Evolutionary conservation across 37 sponge, comb jelly and placozoan species (phyloP).

Genomic region (Aplysina aerophoba): DNA sequence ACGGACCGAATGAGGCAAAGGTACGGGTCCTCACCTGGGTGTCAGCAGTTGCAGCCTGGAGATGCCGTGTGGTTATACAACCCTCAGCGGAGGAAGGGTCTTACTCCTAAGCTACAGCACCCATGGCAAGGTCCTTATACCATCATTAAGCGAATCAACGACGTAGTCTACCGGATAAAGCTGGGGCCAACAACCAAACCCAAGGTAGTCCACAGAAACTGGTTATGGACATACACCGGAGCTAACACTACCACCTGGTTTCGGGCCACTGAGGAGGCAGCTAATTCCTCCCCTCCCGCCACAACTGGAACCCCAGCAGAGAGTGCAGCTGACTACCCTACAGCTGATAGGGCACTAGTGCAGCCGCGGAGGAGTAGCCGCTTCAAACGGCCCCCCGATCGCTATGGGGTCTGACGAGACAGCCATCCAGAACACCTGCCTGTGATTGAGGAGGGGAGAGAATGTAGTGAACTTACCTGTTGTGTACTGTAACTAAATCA

Average conservation of each 20-base stretch:
- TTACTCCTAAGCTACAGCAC: conserved; percentile 10
- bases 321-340: too few relatives aligned
- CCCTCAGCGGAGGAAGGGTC: neutral
- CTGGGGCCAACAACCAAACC: conserved; percentile 22
- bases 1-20: neutral
- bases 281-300: too few relatives aligned
- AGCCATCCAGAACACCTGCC: too few relatives aligned
- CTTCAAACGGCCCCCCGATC: too few relatives aligned
- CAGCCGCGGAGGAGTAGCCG: too few relatives aligned
- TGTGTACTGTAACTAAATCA: too few relatives aligned
- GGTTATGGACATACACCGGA: neutral
- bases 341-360: too few relatives aligned
- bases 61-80: neutral
- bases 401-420: too few relatives aligned
- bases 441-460: too few relatives aligned
- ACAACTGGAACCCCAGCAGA: too few relatives aligned
- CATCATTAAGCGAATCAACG: conserved; percentile 16
- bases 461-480: too few relatives aligned
- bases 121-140: conserved; percentile 36
- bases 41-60: neutral
- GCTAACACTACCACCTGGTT: neutral
- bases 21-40: neutral
- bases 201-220: conserved; percentile 25
- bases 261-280: too few relatives aligned
- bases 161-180: conserved; percentile 7